Conservation (phyloP, 1,140 invertebrate species). For the Oncopeltus fasciatus region DNA sequence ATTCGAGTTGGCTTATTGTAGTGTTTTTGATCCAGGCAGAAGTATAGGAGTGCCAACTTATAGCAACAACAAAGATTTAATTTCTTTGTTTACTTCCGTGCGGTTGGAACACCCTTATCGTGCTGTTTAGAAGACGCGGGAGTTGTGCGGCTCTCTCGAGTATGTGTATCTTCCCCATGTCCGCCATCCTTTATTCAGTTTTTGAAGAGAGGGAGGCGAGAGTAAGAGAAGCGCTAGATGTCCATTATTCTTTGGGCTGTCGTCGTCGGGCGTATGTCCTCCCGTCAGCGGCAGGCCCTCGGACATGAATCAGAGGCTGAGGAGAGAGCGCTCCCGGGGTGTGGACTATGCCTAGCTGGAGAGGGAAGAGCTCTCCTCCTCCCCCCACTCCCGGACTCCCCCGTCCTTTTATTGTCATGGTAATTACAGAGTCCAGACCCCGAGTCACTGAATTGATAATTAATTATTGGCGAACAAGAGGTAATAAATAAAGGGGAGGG, state of each 20-base stretch:
- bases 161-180: background rate
- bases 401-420: slow-evolving; percentile 16
- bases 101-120: no score
- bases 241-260: slow-evolving; percentile 4
- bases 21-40: no score
- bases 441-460: slow-evolving; percentile 19
- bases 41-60: no score
- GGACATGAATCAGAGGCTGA: slow-evolving; percentile 3
- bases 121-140: no score
- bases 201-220: background rate
- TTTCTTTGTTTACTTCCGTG: background rate
- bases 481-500: slow-evolving; percentile 19
- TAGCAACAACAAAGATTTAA: background rate
- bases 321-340: no score
- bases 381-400: background rate
- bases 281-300: background rate
- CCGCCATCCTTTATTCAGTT: background rate
- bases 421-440: slow-evolving; percentile 13
- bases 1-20: no score
- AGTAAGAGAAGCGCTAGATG: no score
- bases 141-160: background rate
- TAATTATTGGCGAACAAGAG: slow-evolving; percentile 20
- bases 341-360: background rate
- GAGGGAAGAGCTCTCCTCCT: background rate
- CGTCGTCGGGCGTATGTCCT: background rate